Conservation (phyloP, 2,888 invertebrate species). For the Ganaspis brasiliensis region DNA sequence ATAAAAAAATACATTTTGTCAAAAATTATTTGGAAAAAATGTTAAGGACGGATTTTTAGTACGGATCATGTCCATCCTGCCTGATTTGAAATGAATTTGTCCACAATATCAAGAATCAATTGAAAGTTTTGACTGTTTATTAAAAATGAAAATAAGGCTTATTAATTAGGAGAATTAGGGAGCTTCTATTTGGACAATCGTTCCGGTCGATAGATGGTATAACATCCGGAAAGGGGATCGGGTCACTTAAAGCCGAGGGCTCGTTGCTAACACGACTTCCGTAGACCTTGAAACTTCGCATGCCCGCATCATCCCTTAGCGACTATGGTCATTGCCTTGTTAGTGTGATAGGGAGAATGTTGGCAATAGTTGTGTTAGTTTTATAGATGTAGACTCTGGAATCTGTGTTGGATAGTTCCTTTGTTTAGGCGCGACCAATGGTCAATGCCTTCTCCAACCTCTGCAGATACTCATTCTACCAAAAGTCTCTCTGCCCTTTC, state of each 20-base stretch:
- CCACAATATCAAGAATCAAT: no score
- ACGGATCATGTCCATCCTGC: no score
- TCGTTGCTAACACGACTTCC: constrained; percentile 50
- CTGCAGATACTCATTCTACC: constrained; percentile 25
- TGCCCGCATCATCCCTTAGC: constrained; percentile 62
- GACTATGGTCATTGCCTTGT: constrained; percentile 52
- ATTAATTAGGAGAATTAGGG: no score
- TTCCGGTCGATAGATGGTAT: constrained; percentile 19
- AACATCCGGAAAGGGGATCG: constrained; percentile 44
- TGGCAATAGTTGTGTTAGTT: constrained; percentile 57
- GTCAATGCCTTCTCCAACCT: constrained; percentile 49
- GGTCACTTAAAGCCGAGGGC: constrained; percentile 46
- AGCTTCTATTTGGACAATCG: constrained; percentile 28
- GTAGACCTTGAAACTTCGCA: constrained; percentile 49
- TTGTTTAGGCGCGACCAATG: constrained; percentile 59
- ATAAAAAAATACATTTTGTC: no score
- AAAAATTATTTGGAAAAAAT: no score
- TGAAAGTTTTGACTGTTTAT: no score
- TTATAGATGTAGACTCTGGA: constrained; percentile 44
- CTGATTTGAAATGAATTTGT: no score
- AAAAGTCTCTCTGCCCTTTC: constrained; percentile 44
- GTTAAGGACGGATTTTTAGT: no score
- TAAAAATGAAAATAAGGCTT: no score
- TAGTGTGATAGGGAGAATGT: constrained; percentile 52
- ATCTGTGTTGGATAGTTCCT: constrained; percentile 48